Conservation (phyloP, 2,113 vertebrate species). For the Catharus minimus region DNA sequence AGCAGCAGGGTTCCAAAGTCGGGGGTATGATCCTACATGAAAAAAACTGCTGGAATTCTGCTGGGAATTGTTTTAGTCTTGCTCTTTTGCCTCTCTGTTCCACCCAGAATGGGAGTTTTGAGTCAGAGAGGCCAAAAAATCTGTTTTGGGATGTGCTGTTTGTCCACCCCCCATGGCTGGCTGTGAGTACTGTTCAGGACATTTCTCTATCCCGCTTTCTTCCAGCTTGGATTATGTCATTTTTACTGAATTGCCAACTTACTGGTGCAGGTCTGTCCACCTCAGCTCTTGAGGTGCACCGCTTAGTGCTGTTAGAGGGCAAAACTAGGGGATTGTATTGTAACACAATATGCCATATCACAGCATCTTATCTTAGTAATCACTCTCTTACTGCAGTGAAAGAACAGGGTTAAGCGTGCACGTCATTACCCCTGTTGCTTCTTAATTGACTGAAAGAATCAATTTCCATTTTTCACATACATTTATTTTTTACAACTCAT, state of each 20-base stretch:
- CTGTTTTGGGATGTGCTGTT: not conserved
- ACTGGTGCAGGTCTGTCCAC: not conserved
- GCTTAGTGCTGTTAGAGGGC: not conserved
- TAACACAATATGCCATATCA: not conserved
- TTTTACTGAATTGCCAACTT: not conserved
- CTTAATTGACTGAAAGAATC: conserved; percentile 12
- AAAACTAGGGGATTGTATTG: not conserved
- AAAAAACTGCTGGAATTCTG: not conserved
- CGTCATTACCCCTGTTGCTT: not conserved
- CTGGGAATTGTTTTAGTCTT: not conserved
- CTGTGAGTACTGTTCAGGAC: not conserved
- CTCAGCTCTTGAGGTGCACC: not conserved
- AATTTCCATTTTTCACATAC: conserved; percentile 9
- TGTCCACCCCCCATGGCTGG: not conserved
- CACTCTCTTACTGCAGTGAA: not conserved
- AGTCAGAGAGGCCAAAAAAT: not conserved
- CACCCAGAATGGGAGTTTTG: not conserved
- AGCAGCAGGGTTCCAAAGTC: not conserved
- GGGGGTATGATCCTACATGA: accelerated
- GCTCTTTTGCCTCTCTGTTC: not conserved
- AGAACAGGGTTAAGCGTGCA: not conserved
- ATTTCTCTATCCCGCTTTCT: not conserved
- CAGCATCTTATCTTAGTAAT: not conserved
- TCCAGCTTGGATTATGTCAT: not conserved
- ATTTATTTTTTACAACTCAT: not conserved